These are phyloP conservation scores for Sarcophilus harrisii DNA, from an alignment of 2,797 vertebrate genomes.

Conservation along the genomic window DNA sequence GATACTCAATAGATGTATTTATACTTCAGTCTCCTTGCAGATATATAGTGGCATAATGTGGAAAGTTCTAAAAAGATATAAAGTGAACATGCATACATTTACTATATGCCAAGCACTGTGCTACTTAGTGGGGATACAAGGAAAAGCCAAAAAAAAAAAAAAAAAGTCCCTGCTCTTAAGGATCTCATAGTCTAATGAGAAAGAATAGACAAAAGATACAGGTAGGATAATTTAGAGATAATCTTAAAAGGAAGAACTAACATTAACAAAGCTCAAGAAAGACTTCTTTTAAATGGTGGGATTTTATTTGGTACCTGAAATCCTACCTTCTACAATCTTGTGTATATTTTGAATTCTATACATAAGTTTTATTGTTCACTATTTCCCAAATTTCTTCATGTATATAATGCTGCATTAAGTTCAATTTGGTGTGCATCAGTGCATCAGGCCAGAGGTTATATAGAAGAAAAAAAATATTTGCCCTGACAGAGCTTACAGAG, in stretches of 20 bases:
- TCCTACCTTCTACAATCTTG: background rate
- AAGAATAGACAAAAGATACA: background rate
- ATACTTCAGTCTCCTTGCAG: background rate
- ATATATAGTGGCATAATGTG: background rate
- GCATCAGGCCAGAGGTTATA: background rate
- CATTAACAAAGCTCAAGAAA: background rate
- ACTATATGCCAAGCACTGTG: background rate
- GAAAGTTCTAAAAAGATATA: background rate
- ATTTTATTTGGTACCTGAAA: background rate
- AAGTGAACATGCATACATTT: background rate
- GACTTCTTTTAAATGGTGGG: background rate
- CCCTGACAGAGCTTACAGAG: background rate
- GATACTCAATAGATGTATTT: background rate
- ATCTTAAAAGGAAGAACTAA: background rate
- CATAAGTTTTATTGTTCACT: background rate
- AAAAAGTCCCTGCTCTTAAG: background rate
- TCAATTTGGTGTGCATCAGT: background rate
- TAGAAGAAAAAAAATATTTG: background rate
- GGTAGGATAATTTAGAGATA: background rate
- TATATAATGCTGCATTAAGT: background rate
- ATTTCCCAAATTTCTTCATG: background rate
- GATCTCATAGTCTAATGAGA: background rate
- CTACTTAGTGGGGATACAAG: background rate
- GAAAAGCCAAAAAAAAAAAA: too few species aligned
- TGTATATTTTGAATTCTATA: background rate